A percentile compares a stretch with the other conserved stretches of the same genome.
These are phyloP conservation scores for Watsonalla binaria DNA, from an alignment of 2,888 invertebrate genomes.

Conservation along the genomic window DNA sequence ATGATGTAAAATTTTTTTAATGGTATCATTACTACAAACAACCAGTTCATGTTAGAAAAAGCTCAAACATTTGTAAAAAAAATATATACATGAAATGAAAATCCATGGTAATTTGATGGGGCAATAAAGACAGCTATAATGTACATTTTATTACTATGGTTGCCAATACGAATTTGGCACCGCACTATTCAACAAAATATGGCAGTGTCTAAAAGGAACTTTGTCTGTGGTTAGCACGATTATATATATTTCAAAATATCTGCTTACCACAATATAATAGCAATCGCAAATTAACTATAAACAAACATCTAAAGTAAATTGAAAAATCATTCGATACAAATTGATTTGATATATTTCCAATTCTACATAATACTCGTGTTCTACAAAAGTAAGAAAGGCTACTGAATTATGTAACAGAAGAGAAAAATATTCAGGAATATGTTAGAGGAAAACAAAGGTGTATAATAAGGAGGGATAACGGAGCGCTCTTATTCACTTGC, in stretches of 20 bases:
- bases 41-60: no score
- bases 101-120: slow-evolving; percentile 11
- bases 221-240: background rate
- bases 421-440: slow-evolving; percentile 32
- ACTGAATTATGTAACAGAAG: slow-evolving; percentile 38
- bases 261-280: background rate
- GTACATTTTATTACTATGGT: slow-evolving; percentile 30
- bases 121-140: slow-evolving; percentile 28
- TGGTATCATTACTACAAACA: no score
- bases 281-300: background rate
- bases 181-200: no score
- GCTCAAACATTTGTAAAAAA: no score
- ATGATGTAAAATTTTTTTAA: no score
- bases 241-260: background rate
- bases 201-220: no score
- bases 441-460: slow-evolving; percentile 29
- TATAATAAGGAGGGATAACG: slow-evolving; percentile 18
- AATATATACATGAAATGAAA: background rate
- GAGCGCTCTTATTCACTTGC: slow-evolving; percentile 23
- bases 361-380: no score
- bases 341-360: slow-evolving; percentile 1
- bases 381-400: slow-evolving; percentile 23
- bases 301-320: background rate
- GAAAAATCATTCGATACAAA: background rate
- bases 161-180: slow-evolving; percentile 31